These are phyloP conservation scores for Sialia sialis DNA, from an alignment of 2,113 vertebrate species.

Conservation along the genomic window DNA sequence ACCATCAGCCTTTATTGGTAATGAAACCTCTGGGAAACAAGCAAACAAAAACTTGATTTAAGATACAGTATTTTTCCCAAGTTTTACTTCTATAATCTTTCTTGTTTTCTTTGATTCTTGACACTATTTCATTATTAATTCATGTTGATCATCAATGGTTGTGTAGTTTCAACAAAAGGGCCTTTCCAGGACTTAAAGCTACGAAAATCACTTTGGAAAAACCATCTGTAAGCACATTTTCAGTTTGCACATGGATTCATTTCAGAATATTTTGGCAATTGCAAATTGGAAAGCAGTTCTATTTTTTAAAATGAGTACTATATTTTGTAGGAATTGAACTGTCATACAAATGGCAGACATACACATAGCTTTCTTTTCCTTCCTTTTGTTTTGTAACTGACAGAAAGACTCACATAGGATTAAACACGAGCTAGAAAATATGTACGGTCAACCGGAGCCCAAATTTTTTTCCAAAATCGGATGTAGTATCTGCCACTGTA, in stretches of 20 bases:
- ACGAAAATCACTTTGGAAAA: not conserved
- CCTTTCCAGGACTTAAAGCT: not conserved
- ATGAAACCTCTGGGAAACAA: not conserved
- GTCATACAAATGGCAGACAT: not conserved
- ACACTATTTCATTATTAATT: not conserved
- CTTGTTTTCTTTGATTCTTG: not conserved
- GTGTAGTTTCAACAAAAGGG: not conserved
- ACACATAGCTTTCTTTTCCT: not conserved
- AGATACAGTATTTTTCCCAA: not conserved
- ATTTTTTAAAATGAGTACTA: not conserved
- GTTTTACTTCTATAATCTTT: not conserved
- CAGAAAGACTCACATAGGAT: not conserved
- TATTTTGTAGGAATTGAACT: not conserved
- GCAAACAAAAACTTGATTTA: not conserved
- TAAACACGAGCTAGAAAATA: not conserved
- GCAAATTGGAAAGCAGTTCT: not conserved
- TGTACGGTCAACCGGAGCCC: not conserved
- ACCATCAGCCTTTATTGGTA: not conserved
- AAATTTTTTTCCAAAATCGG: not conserved
- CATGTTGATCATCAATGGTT: not conserved
- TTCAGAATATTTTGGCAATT: constrained; percentile 3
- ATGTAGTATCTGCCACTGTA: not conserved
- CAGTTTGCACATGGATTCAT: not conserved
- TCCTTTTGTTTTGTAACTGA: not conserved
- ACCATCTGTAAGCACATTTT: not conserved